These are phyloP conservation scores for Brachycybe producta DNA, from an alignment of 2,888 invertebrate genomes.

Conservation along the genomic window DNA sequence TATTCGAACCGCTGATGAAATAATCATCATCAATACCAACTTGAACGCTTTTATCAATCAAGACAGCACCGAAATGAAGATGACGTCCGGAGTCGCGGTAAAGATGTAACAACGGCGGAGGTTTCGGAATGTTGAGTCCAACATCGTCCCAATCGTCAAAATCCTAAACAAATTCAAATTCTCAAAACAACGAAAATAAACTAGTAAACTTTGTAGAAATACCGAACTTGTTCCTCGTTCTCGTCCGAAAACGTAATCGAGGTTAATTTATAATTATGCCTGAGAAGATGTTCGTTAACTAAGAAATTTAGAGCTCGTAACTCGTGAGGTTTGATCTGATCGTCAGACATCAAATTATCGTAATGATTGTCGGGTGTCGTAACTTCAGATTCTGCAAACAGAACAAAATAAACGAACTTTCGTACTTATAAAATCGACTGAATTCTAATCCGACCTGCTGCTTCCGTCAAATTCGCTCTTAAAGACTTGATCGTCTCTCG, in stretches of 20 bases:
- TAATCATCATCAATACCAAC: conserved; percentile 1
- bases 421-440: background rate
- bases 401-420: background rate
- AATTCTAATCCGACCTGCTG: conserved; percentile 28
- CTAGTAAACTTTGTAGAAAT: background rate
- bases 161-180: conserved; percentile 41
- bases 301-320: conserved; percentile 70
- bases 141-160: conserved; percentile 89
- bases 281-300: conserved; percentile 68
- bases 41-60: background rate
- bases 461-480: conserved; percentile 58
- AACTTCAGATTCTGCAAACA: conserved; percentile 22
- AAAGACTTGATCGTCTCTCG: conserved; percentile 70
- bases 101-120: conserved; percentile 50
- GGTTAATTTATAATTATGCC: conserved; percentile 67
- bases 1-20: no score
- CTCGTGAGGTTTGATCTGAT: conserved; percentile 61
- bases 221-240: conserved; percentile 63
- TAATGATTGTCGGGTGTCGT: conserved; percentile 19
- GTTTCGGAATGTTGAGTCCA: conserved; percentile 69
- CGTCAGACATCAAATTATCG: conserved; percentile 25
- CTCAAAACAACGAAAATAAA: background rate
- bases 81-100: conserved; percentile 34
- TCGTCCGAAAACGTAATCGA: conserved; percentile 84
- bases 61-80: conserved; percentile 21